Base-by-base conservation (phyloP, 2,797 vertebrate genomes). In the Momotus momota region DNA sequence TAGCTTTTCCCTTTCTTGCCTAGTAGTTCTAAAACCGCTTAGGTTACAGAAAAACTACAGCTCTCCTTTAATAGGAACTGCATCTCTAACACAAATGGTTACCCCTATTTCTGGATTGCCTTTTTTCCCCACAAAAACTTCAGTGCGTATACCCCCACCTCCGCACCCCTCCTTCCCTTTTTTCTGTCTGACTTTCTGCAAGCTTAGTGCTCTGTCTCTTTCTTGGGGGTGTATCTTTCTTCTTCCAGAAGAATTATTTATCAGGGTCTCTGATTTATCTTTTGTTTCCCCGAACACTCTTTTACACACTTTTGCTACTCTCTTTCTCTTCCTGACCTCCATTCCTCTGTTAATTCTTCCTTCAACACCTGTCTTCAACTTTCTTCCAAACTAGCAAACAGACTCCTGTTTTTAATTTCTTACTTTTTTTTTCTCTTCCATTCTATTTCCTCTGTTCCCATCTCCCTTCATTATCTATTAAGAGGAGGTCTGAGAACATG, bases 161-260 rank as follows among this genome's bases (percentile, higher is more conserved):
- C 21, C 11, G 0, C 14, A 8, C 3, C 15, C 20, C 0, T 12
- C 0, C 27, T 55, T 66, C 8, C 4, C 0, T 43, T 69, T 67
- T 49, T 21, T 11, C 14, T 17, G 3, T 70, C 60, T 71, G 43
- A 58, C 7, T 57, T 82, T 31, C 41, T 80, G 55, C 7, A 64
- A 51, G 20, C 7, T 43, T 81, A 70, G n/a, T 60, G 27, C 20
- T 61, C 8, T 8, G 7, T 61, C 7, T 64, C 55, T 71, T 60
- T 83, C 25, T 23, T 57, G 14, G 25, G 27, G 9, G 6, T 2
- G 1, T 55, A 41, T 18, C 21, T 52, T 86, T 87, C 43, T 77
- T 79, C 40, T 15, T 75, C 22, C 55, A 82, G 41, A 74, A 82
- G 20, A 14, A 93, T 81, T 27, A 60, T 29, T 4, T 48, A 62